Percentiles rank a stretch among this genome's conserved stretches.
Evolutionary conservation across 2,888 invertebrate genomes (phyloP).

Genomic region (Macrophya alboannulata): DNA sequence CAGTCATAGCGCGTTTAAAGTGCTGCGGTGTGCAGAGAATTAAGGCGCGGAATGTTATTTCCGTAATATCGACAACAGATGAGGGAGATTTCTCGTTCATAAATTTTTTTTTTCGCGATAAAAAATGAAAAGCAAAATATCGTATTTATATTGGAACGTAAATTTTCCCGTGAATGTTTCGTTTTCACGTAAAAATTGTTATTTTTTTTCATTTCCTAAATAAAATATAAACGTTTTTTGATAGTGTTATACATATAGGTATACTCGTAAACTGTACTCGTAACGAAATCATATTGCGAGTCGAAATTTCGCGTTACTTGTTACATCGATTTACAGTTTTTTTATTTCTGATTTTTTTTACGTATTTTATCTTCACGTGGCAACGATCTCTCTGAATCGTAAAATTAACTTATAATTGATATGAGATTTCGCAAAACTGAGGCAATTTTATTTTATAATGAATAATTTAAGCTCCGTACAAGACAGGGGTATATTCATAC

Average conservation of each 20-base stretch:
- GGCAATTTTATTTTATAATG: background rate
- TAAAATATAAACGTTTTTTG: background rate
- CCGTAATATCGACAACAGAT: background rate
- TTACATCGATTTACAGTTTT: no score
- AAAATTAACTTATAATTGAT: background rate
- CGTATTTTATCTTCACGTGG: background rate
- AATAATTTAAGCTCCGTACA: background rate
- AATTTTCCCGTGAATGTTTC: conserved; percentile 7
- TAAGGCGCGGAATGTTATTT: background rate
- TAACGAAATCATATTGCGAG: no score
- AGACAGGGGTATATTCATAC: background rate
- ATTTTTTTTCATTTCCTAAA: background rate
- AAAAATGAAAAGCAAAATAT: background rate
- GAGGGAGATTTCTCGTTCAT: no score
- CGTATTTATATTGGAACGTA: background rate
- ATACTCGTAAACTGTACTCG: no score
- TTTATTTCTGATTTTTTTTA: background rate
- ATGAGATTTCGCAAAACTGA: background rate
- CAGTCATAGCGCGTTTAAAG: conserved; percentile 14
- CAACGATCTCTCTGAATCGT: background rate
- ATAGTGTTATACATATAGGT: no score
- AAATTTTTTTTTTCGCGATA: background rate
- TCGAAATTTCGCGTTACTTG: no score
- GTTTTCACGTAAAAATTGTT: background rate
- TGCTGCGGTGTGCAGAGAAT: conserved; percentile 27